phyloP scores from a whole-genome alignment of 2,888 invertebrate genomes.

The Epiblema foenella region DNA sequence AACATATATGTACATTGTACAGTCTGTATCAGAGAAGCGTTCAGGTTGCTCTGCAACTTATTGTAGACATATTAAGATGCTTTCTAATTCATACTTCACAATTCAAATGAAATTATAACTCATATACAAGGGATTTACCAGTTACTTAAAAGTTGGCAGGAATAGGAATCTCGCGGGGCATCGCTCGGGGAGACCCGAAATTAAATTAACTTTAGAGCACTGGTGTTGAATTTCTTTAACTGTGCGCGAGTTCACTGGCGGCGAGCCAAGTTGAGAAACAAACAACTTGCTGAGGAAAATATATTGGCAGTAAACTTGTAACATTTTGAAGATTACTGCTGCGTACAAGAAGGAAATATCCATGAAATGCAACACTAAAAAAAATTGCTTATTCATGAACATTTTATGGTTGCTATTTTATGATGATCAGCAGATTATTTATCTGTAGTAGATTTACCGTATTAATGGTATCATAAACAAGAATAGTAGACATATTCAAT shows the following conservation, averaged over 20 bases:
- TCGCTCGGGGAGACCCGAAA: slow-evolving; percentile 45
- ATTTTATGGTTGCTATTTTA: background rate
- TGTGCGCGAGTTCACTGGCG: slow-evolving; percentile 43
- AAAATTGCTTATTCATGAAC: no score
- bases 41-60: no score
- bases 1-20: no score
- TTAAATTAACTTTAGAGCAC: slow-evolving; percentile 49
- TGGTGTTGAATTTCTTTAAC: slow-evolving; percentile 45
- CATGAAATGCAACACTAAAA: background rate
- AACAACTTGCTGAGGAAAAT: slow-evolving; percentile 34
- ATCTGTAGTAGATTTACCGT: no score
- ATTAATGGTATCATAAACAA: no score
- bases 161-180: slow-evolving; percentile 41
- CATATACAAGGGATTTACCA: background rate
- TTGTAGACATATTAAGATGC: no score
- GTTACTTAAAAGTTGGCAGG: slow-evolving; percentile 15
- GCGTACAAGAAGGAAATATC: background rate
- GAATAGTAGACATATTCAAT: no score
- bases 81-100: background rate
- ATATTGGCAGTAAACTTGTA: slow-evolving; percentile 21
- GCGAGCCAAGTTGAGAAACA: slow-evolving; percentile 44
- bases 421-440: background rate
- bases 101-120: slow-evolving; percentile 3
- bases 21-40: no score
- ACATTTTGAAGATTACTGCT: slow-evolving; percentile 12